Evolutionary conservation across 2,113 vertebrate genomes (phyloP).

Genomic region (Ictidomys tridecemlineatus): DNA sequence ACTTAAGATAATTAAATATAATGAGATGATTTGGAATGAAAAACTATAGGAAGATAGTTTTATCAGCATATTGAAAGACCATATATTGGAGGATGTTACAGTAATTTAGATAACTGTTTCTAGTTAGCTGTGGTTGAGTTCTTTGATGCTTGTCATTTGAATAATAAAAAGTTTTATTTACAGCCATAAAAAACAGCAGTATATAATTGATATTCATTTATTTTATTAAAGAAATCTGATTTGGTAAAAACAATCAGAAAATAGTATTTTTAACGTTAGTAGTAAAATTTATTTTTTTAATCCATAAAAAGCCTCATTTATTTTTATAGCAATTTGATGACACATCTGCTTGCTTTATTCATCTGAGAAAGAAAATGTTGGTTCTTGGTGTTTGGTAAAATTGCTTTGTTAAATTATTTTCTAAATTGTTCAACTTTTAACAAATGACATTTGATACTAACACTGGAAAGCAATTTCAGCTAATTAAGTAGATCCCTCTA

Average conservation of each 20-base stretch:
- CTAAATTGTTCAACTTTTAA: slow-evolving; percentile 94
- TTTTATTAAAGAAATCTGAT: slow-evolving; percentile 88
- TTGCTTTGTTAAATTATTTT: slow-evolving; percentile 94
- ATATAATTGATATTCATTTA: slow-evolving; percentile 84
- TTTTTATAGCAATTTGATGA: slow-evolving; percentile 92
- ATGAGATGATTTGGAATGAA: slow-evolving; percentile 50
- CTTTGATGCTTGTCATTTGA: slow-evolving; percentile 79
- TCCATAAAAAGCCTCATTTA: slow-evolving; percentile 91
- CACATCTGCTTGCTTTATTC: slow-evolving; percentile 92
- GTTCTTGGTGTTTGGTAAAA: slow-evolving; percentile 90
- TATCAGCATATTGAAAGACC: slow-evolving; percentile 46
- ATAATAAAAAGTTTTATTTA: slow-evolving; percentile 85
- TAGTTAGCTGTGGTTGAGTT: slow-evolving; percentile 9
- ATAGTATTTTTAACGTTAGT: slow-evolving; percentile 86
- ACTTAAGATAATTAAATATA: slow-evolving; percentile 38
- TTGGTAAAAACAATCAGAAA: slow-evolving; percentile 87
- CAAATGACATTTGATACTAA: slow-evolving; percentile 96
- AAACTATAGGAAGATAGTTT: slow-evolving; percentile 33
- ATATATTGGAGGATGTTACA: not conserved
- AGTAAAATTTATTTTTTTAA: slow-evolving; percentile 90
- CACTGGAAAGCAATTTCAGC: slow-evolving; percentile 94
- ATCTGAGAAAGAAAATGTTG: slow-evolving; percentile 90
- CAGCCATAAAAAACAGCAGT: slow-evolving; percentile 80
- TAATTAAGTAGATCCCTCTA: slow-evolving; percentile 97
- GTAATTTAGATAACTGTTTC: slow-evolving; percentile 11